Conservation (phyloP, 2,113 vertebrate species). For the Carollia perspicillata region DNA sequence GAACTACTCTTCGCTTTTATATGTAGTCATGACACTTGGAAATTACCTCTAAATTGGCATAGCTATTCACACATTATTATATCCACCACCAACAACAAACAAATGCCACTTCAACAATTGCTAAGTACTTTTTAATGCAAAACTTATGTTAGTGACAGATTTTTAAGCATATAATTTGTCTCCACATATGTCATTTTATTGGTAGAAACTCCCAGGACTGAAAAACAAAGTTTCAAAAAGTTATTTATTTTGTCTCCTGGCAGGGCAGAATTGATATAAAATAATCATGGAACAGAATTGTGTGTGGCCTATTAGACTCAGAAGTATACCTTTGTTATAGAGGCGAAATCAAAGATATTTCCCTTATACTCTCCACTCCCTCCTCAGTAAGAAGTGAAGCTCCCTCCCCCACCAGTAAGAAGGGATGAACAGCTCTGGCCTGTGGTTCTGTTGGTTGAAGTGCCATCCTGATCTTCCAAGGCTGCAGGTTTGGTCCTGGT, state of each 20-base stretch:
- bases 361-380: neutral
- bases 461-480: no score
- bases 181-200: slow-evolving; percentile 51
- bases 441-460: no score
- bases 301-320: neutral
- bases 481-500: no score
- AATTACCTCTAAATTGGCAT: slow-evolving; percentile 44
- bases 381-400: neutral
- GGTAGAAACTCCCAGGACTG: slow-evolving; percentile 12
- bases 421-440: neutral
- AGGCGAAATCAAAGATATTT: neutral
- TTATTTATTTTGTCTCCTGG: slow-evolving; percentile 25
- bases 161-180: slow-evolving; percentile 56
- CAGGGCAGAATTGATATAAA: neutral
- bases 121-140: slow-evolving; percentile 41
- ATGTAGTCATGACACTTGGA: slow-evolving; percentile 37
- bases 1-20: slow-evolving; percentile 18
- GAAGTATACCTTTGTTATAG: neutral
- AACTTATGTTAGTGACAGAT: slow-evolving; percentile 37
- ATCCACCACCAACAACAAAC: slow-evolving; percentile 19
- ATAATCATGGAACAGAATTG: neutral
- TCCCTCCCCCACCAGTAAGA: neutral
- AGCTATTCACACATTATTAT: slow-evolving; percentile 36
- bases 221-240: slow-evolving; percentile 34
- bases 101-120: slow-evolving; percentile 15